Evolutionary conservation across 2,113 vertebrate species (phyloP).

Genomic region (Donacobius atricapilla): DNA sequence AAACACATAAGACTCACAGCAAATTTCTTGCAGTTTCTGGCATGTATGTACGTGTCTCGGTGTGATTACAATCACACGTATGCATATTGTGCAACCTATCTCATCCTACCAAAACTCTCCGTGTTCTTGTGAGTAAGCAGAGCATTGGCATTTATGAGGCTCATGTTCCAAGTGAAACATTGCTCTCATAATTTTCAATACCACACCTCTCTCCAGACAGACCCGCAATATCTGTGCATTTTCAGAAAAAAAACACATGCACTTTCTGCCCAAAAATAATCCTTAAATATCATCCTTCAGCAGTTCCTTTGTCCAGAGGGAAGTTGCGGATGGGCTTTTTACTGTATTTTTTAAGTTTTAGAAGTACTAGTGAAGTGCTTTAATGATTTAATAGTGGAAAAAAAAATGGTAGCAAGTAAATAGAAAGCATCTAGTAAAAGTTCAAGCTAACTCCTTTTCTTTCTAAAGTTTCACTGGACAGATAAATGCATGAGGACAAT

Average conservation of each 20-base stretch:
- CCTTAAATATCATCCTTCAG: neutral
- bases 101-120: neutral
- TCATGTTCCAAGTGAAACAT: conserved; percentile 25
- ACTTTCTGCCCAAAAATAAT: neutral
- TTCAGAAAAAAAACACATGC: neutral
- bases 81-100: conserved; percentile 17
- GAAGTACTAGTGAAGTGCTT: neutral
- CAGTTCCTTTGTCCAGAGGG: neutral
- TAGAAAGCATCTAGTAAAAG: neutral
- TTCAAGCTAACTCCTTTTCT: neutral
- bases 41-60: conserved; percentile 36
- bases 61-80: conserved; percentile 33
- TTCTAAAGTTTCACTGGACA: neutral
- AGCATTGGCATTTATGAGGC: conserved; percentile 17
- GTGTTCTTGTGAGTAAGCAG: conserved; percentile 28
- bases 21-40: conserved; percentile 1
- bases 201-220: conserved; percentile 32
- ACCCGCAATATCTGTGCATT: neutral
- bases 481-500: neutral
- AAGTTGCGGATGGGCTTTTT: neutral
- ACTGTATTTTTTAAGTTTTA: neutral
- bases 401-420: neutral
- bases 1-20: neutral
- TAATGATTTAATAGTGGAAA: neutral
- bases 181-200: neutral